A percentile compares a stretch with the other conserved stretches of the same genome.
Evolutionary conservation across 1,140 invertebrate genomes (phyloP).

Genomic region (Nebria ingens): DNA sequence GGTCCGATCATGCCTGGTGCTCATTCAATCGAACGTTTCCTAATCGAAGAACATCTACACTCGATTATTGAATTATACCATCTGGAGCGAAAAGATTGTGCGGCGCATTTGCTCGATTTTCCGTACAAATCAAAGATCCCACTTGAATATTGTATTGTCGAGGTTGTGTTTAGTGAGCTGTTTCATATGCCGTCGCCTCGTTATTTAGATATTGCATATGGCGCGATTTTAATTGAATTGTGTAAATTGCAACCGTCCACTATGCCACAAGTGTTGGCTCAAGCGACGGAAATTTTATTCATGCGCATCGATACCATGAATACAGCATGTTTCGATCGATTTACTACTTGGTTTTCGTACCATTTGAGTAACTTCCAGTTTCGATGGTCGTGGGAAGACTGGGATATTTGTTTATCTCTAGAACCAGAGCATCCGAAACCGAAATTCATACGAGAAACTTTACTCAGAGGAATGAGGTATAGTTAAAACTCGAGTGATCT

Average conservation of each 20-base stretch:
- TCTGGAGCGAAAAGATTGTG: constrained; percentile 88
- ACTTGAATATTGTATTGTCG: constrained; percentile 95
- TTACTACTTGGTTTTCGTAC: constrained; percentile 96
- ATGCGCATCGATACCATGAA: constrained; percentile 96
- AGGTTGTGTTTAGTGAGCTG: constrained; percentile 90
- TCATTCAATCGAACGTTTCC: constrained; percentile 93
- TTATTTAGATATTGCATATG: constrained; percentile 89
- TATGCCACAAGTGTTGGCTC: constrained; percentile 95
- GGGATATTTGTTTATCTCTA: constrained; percentile 73
- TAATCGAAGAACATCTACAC: constrained; percentile 94
- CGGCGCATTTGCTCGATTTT: constrained; percentile 82
- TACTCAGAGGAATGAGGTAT: constrained; percentile 81
- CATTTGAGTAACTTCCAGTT: constrained; percentile 99
- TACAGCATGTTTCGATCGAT: constrained; percentile 90
- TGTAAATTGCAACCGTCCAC: constrained; percentile 94
- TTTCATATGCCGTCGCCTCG: constrained; percentile 84
- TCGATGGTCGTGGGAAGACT: constrained; percentile 97
- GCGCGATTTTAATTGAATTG: constrained; percentile 90
- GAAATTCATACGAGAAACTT: constrained; percentile 91
- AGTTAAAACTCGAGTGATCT: too few species aligned
- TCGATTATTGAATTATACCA: constrained; percentile 87
- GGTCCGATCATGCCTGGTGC: constrained; percentile 82
- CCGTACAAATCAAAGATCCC: constrained; percentile 91
- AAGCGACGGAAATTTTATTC: constrained; percentile 95
- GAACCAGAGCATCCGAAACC: constrained; percentile 86